Evolutionary conservation across 1,140 invertebrate species (phyloP), one percentile per base, ranked within the genome.

Genomic region (Wiebesia pumilae): DNA sequence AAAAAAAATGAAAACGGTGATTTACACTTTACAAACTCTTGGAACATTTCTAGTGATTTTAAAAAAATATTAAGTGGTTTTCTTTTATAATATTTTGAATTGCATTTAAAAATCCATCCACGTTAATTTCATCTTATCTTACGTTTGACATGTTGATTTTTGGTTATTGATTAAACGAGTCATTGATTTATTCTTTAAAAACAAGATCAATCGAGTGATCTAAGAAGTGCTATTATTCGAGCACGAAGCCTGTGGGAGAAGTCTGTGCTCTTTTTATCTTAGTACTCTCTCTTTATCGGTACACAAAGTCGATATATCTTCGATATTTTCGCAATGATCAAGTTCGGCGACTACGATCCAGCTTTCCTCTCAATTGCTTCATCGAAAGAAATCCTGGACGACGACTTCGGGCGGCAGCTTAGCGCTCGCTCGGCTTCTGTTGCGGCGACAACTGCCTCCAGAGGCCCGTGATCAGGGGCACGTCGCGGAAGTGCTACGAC

Each of bases 401-500:
- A 33, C 27, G 40, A 51, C n/a, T 24, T 16, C 16, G 54, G 54
- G 19, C 7, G 79, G 47, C n/a, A 24, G 19, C 19, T 71, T 24
- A 58, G 19, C 69, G 43, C 0, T 1, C 16, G 40, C 24, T 58
- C 7, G 54, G 62, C 27, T 80, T 69, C 33, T 71, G 88, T 33
- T 83, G 89, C 82, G 89, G 90, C 78, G 92, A 90, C n/a, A 92
- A 80, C 54, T 92, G 91, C 87, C 90, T 91, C 92, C 92, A 92
- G 47, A 93, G 89, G 38, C 89, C 90, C 16, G 91, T 92, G 77
- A 93, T 92, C n/a, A 93, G 89, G 21, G 92, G 92, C 71, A 93
- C 92, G 84, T 93, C 92, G 4, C 89, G 89, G 88, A 92, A 93
- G 75, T 27, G 85, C 85, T 87, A 87, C 85, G 85, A 83, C 16